These are phyloP conservation scores for Heterodera schachtii DNA, from an alignment of 1,140 invertebrate genomes.

Conservation along the genomic window DNA sequence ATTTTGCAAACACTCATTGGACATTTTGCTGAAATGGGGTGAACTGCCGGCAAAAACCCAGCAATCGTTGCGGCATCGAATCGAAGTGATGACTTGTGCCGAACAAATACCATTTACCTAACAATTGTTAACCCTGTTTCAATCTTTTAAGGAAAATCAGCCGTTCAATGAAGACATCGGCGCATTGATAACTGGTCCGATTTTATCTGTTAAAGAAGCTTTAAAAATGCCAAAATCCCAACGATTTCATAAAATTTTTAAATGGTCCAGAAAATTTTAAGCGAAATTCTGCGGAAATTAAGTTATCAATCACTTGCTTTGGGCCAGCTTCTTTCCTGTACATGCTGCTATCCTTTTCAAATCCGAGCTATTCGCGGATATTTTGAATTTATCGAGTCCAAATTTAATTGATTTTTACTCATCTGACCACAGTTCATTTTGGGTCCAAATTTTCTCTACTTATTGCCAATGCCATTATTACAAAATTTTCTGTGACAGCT, in stretches of 20 bases:
- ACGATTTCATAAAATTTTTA: no score
- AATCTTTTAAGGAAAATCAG: constrained; percentile 34
- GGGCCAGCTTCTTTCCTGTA: no score
- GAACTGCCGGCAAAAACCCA: constrained; percentile 58
- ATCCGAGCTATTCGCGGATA: no score
- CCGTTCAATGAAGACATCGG: constrained; percentile 42
- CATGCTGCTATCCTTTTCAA: no score
- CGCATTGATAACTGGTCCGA: constrained; percentile 25
- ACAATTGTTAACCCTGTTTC: not conserved
- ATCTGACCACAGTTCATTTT: not conserved
- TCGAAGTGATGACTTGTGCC: constrained; percentile 7
- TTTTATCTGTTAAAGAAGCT: not conserved
- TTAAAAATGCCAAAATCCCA: no score
- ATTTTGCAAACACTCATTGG: constrained; percentile 54
- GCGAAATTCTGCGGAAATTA: no score
- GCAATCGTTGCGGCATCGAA: constrained; percentile 25
- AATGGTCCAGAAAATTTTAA: no score
- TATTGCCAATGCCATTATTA: constrained; percentile 10
- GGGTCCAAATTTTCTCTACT: not conserved
- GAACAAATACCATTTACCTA: no score
- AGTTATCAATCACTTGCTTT: no score
- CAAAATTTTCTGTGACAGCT: constrained; percentile 33
- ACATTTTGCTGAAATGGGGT: constrained; percentile 50
- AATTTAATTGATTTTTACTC: no score
- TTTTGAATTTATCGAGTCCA: not conserved